Conservation (phyloP, 1,140 invertebrate species). For the Drosophila mauritiana region DNA sequence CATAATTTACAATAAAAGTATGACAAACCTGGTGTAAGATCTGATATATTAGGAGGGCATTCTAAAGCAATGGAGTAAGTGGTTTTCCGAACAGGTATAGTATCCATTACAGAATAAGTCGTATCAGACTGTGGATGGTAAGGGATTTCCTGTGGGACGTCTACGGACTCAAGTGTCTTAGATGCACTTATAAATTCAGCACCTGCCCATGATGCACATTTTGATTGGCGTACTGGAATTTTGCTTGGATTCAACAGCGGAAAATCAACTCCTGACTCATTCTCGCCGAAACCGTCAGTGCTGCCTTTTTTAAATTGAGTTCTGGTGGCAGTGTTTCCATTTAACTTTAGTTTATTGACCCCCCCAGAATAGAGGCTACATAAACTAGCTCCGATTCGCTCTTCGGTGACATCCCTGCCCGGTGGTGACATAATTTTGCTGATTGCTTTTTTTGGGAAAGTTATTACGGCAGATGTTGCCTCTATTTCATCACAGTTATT, state of each 20-base stretch:
- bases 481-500: conserved; percentile 52
- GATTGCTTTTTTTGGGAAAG: conserved; percentile 16
- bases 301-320: background rate
- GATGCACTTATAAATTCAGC: conserved; percentile 58
- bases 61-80: conserved; percentile 48
- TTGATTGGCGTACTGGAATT: conserved; percentile 85
- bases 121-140: conserved; percentile 22
- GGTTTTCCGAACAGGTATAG: conserved; percentile 16
- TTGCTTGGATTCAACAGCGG: conserved; percentile 59
- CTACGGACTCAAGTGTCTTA: conserved; percentile 6
- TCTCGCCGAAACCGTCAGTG: conserved; percentile 11
- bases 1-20: background rate
- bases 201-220: conserved; percentile 87
- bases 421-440: conserved; percentile 15
- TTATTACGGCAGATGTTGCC: conserved; percentile 8
- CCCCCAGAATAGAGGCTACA: conserved; percentile 12
- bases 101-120: conserved; percentile 16
- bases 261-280: conserved; percentile 37
- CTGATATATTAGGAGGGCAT: conserved; percentile 72
- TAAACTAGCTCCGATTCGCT: conserved; percentile 9
- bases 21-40: conserved; percentile 85
- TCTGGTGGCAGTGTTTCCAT: conserved; percentile 30
- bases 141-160: conserved; percentile 13
- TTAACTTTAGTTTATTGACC: conserved; percentile 25
- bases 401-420: conserved; percentile 21